These are phyloP conservation scores for Trididemnum clinides DNA, from an alignment of 23 tunicate genomes.

Conservation along the genomic window DNA sequence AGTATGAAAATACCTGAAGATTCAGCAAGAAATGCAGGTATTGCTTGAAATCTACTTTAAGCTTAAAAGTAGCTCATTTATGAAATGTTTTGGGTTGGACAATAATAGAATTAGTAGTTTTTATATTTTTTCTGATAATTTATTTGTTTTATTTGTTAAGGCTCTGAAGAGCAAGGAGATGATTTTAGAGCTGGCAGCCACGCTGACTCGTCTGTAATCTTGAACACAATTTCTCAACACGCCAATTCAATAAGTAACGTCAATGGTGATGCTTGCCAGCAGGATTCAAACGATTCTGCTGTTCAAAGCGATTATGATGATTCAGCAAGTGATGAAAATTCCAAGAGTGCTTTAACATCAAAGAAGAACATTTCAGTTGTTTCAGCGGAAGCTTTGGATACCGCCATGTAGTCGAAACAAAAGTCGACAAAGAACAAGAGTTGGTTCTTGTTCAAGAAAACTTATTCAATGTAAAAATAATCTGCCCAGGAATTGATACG, in stretches of 20 bases:
- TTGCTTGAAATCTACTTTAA: too few species aligned
- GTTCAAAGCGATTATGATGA: slow-evolving; percentile 88
- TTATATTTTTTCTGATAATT: too few species aligned
- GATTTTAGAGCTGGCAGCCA: too few species aligned
- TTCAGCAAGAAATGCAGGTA: too few species aligned
- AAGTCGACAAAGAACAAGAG: slow-evolving; percentile 58
- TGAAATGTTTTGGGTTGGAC: too few species aligned
- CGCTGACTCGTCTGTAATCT: too few species aligned
- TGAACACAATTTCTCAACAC: too few species aligned
- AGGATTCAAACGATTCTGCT: slow-evolving; percentile 91
- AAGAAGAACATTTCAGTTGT: slow-evolving; percentile 67
- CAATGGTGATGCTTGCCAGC: slow-evolving; percentile 33
- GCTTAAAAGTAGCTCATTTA: too few species aligned
- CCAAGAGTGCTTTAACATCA: neutral
- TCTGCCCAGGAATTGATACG: slow-evolving; percentile 66
- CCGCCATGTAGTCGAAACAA: neutral
- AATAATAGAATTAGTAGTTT: too few species aligned
- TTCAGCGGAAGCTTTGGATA: slow-evolving; percentile 15
- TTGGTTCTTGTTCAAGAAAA: slow-evolving; percentile 75
- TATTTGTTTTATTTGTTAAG: too few species aligned
- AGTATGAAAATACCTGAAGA: too few species aligned
- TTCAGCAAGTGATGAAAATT: slow-evolving; percentile 25
- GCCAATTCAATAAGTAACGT: neutral
- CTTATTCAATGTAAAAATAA: slow-evolving; percentile 64
- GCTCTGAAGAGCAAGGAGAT: too few species aligned